Percentiles rank a stretch among this genome's conserved stretches.
phyloP scores from a whole-genome alignment of 2,888 invertebrate genomes.

The Conchocele bisecta region DNA sequence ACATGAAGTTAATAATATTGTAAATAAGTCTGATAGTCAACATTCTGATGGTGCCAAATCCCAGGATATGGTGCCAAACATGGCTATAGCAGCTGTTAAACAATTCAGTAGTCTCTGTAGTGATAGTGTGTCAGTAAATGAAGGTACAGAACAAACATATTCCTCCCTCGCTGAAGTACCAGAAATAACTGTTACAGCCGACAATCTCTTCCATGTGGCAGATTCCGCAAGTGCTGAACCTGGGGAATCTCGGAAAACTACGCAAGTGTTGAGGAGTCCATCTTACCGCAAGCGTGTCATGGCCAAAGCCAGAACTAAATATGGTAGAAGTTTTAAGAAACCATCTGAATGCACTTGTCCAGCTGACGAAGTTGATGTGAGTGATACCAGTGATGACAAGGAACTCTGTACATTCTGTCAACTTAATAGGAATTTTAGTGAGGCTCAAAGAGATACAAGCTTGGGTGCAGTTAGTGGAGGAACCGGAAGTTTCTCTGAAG shows the following conservation, averaged over 20 bases:
- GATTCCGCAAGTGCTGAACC: too few species aligned
- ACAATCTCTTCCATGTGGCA: too few species aligned
- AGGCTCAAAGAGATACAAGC: constrained; percentile 15
- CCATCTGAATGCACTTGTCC: constrained; percentile 49
- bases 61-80: too few species aligned
- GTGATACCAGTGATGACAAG: constrained; percentile 41
- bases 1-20: too few species aligned
- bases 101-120: too few species aligned
- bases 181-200: too few species aligned
- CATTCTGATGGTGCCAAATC: too few species aligned
- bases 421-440: constrained; percentile 20
- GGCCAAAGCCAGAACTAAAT: constrained; percentile 50
- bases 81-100: too few species aligned
- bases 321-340: constrained; percentile 44
- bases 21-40: too few species aligned
- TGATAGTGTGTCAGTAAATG: too few species aligned
- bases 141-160: too few species aligned
- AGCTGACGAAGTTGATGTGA: constrained; percentile 30
- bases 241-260: background rate
- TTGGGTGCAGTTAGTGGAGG: background rate
- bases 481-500: constrained; percentile 16
- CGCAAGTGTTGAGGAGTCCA: constrained; percentile 34
- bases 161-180: too few species aligned
- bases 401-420: constrained; percentile 13
- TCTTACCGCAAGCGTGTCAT: constrained; percentile 54